A percentile compares a stretch with the other conserved stretches of the same genome.
phyloP scores from a whole-genome alignment of 2,888 invertebrate species.

The Diplazon laetatorius region DNA sequence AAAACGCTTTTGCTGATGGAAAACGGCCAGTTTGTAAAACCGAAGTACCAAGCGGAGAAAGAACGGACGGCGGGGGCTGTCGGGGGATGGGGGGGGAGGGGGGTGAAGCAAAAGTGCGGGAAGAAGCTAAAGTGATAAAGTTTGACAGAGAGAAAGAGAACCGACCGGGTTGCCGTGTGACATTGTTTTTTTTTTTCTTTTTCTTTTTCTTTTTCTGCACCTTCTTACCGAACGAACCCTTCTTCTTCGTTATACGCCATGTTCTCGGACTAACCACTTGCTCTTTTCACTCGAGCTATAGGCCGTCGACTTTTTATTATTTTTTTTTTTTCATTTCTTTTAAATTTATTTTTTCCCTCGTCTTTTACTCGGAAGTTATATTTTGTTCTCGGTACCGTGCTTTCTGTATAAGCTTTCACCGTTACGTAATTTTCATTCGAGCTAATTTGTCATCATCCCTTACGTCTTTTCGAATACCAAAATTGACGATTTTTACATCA shows the following conservation, averaged over 20 bases:
- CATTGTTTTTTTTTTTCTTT: constrained; percentile 63
- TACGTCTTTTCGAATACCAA: constrained; percentile 57
- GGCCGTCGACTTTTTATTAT: not conserved
- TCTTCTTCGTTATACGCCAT: constrained; percentile 17
- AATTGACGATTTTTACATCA: too few species aligned
- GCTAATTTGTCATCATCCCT: constrained; percentile 70
- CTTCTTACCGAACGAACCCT: not conserved
- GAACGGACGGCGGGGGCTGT: constrained; percentile 22
- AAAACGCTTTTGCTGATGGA: constrained; percentile 65
- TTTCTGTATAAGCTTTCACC: constrained; percentile 25
- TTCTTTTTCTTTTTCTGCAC: not conserved
- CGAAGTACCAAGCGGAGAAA: constrained; percentile 38
- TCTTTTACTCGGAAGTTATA: constrained; percentile 6
- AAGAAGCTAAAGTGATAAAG: constrained; percentile 74
- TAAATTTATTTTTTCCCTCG: constrained; percentile 37
- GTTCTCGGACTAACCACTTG: constrained; percentile 30
- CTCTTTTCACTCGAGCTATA: not conserved
- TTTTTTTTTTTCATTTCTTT: constrained; percentile 18
- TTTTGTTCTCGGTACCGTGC: constrained; percentile 39
- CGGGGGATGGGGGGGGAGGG: constrained; percentile 40
- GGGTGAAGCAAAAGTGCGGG: constrained; percentile 49
- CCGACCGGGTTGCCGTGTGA: constrained; percentile 53
- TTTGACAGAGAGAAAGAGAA: constrained; percentile 63
- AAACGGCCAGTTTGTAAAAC: constrained; percentile 66
- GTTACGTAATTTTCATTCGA: constrained; percentile 73